Evolutionary conservation across 2,113 vertebrate species (phyloP).

Genomic region (Saccopteryx bilineata): DNA sequence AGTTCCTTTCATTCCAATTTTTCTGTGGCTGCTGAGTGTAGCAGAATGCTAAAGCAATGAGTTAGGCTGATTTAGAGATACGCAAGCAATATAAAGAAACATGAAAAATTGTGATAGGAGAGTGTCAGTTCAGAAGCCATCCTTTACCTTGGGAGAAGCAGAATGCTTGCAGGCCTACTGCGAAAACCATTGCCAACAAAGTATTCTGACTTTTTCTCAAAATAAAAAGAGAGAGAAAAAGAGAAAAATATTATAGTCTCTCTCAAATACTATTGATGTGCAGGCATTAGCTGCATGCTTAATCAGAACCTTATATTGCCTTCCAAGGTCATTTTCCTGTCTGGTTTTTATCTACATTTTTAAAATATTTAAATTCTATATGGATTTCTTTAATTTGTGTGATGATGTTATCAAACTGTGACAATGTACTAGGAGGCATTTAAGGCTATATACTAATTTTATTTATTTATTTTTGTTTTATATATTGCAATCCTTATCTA

Average conservation of each 20-base stretch:
- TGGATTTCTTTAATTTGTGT: slow-evolving; percentile 30
- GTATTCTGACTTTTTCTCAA: neutral
- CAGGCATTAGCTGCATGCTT: neutral
- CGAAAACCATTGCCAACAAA: neutral
- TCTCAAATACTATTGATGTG: neutral
- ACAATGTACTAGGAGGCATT: neutral
- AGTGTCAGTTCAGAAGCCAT: neutral
- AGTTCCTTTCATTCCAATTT: slow-evolving; percentile 25
- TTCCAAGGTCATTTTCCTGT: slow-evolving; percentile 10
- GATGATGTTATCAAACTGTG: neutral
- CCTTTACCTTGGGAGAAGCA: neutral
- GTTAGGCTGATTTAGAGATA: neutral
- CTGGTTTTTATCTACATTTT: neutral
- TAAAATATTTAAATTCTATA: slow-evolving; percentile 22
- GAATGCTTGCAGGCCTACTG: neutral
- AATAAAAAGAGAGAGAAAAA: neutral
- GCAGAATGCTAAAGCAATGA: neutral
- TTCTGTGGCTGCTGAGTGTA: neutral
- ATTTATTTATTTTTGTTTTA: neutral
- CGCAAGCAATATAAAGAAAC: neutral
- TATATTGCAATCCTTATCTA: neutral
- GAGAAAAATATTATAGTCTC: neutral
- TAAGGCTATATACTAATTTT: neutral
- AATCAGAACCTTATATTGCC: neutral
- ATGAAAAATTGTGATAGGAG: neutral